Evolutionary conservation across 2,888 invertebrate species (phyloP), one percentile per base, ranked within the genome.

Genomic region (Pyralis farinalis): DNA sequence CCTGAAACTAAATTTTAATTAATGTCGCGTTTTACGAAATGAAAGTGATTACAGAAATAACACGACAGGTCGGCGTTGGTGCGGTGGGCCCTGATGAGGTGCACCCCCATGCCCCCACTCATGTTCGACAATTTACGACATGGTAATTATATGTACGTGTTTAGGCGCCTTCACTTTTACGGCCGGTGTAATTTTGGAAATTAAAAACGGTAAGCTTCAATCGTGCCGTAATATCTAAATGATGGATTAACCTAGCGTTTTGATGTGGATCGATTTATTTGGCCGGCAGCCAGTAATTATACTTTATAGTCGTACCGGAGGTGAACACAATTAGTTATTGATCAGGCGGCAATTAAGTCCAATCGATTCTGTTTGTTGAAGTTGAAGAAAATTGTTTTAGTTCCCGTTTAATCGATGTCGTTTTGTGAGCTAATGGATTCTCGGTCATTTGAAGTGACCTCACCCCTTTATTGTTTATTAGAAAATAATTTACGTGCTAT

Each of bases 1-100:
- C 61, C 86, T 86, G 85, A 85, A 87, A 85, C 88, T 87, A 89
- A 88, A 89, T 87, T 89, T 90, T 90, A 89, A 90, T 89, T 90
- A 90, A 84, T 88, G 85, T 85, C 87, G 86, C 85, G 84, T 86
- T 87, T 78, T 82, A 86, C 71, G 71, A 69, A 87, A 85, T 85
- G 81, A 82, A 84, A 86, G 84, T 88, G 85, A 88, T 88, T 88
- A 88, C 77, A 77, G 73, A 78, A 84, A 77, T 83, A 86, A 87
- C 82, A 77, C 85, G 85, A 83, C 82, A 83, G 75, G 76, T 63
- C 63, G 71, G 68, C 63, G 62, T 59, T 65, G 65, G 70, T 71
- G 71, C 65, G 63, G 62, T 63, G 63, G 55, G 58, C 58, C 54
- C 53, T 46, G 55, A 48, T 16, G 16, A 16, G 16, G 51, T 49